Evolutionary conservation across 2,888 invertebrate genomes (phyloP).

Genomic region (Latrodectus elegans): DNA sequence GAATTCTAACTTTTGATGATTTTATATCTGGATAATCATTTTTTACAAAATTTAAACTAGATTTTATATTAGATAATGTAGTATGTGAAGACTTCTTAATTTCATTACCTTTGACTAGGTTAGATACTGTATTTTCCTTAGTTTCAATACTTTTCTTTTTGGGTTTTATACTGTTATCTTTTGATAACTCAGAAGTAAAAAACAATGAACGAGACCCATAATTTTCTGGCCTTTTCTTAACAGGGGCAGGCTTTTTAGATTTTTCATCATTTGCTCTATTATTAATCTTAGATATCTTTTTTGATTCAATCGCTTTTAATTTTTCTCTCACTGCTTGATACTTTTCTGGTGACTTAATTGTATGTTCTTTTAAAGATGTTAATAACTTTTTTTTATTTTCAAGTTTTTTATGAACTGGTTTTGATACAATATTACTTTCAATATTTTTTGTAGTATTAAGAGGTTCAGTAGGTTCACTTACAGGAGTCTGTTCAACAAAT

Average conservation of each 20-base stretch:
- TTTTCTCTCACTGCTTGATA: background rate
- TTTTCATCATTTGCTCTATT: background rate
- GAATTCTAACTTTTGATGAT: too few relatives aligned
- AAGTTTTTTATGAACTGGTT: background rate
- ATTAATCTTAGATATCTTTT: background rate
- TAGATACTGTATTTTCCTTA: too few relatives aligned
- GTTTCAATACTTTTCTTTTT: too few relatives aligned
- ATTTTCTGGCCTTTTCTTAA: conserved; percentile 15
- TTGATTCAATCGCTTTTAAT: background rate
- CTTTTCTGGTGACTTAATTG: background rate
- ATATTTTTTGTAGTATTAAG: background rate
- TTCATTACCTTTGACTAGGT: too few relatives aligned
- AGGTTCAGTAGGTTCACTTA: background rate
- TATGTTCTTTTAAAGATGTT: background rate
- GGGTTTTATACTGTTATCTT: too few relatives aligned
- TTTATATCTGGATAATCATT: too few relatives aligned
- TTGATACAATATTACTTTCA: background rate
- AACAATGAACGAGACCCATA: conserved; percentile 34
- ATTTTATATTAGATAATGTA: too few relatives aligned
- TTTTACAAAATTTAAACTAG: too few relatives aligned
- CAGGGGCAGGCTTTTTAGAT: conserved; percentile 16
- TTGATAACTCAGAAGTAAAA: conserved; percentile 12
- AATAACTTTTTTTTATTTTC: background rate
- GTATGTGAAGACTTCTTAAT: too few relatives aligned
- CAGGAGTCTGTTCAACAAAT: background rate